A percentile compares a stretch with the other conserved stretches of the same genome.
These are phyloP conservation scores for Tuta absoluta DNA, from an alignment of 2,888 invertebrate species.

Conservation along the genomic window DNA sequence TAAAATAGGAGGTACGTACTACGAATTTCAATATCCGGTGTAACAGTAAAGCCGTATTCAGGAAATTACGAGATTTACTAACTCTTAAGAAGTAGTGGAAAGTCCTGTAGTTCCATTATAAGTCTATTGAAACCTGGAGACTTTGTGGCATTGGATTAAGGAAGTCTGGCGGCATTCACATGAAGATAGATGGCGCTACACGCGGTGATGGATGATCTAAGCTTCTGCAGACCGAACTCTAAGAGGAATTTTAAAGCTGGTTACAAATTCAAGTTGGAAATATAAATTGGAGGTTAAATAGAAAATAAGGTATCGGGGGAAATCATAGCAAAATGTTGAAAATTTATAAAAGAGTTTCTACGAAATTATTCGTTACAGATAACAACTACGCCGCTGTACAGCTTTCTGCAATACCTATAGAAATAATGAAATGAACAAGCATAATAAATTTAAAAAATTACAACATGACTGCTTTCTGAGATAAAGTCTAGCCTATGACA, in stretches of 20 bases:
- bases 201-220: constrained; percentile 7
- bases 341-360: not conserved
- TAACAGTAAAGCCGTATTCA: not conserved
- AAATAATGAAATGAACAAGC: too few relatives aligned
- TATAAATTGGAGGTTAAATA: not conserved
- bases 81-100: not conserved
- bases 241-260: not conserved
- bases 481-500: too few relatives aligned
- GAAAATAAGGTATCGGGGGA: not conserved
- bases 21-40: not conserved
- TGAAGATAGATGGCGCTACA: constrained; percentile 10
- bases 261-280: not conserved
- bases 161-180: not conserved
- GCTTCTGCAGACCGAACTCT: not conserved
- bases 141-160: not conserved
- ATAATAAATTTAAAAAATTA: too few relatives aligned
- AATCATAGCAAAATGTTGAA: constrained; percentile 2
- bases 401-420: too few relatives aligned
- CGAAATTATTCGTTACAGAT: not conserved
- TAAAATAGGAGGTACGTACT: not conserved
- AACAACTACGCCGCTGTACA: not conserved
- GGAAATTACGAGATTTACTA: not conserved
- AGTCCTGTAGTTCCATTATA: not conserved
- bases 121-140: not conserved
- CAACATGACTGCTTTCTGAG: too few relatives aligned